Evolutionary conservation across 2,113 vertebrate genomes (phyloP), one percentile per base, ranked within the genome.

Genomic region (Anoura caudifer): DNA sequence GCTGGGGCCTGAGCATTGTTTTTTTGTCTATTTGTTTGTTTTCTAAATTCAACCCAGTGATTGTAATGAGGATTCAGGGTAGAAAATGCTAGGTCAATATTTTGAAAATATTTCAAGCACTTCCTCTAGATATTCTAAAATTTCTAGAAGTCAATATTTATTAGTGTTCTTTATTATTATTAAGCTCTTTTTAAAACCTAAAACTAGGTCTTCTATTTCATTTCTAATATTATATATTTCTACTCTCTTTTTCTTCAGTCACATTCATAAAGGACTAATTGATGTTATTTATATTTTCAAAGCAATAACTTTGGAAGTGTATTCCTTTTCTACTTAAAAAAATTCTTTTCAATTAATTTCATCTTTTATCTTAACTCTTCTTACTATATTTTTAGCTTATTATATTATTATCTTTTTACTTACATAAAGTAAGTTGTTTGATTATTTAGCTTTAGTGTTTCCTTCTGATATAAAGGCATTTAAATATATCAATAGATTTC

Each of bases 401-500:
- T 80, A 70, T 36, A 76, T 75, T 22, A n/a, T 80, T 73, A 4
- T 65, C 1, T n/a, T 90, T 90, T 87, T 52, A 65, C 28, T 82
- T 52, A 1, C 0, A 56, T 17, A 75, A 69, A 12, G 1, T 52
- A 65, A 69, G 11, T n/a, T 50, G 2, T 13, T 73, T 79, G 19
- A 81, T 85, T 9, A 24, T 13, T 11, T 41, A 33, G 1, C 33
- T 75, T 70, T 52, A 43, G 4, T 75, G 20, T 80, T 76, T 36
- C 36, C 22, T 90, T 59, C 14, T 45, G 45, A 69, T 45, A 33
- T 61, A 61, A 61, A 26, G 10, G 1, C 2, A 26, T 38, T 73
- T 84, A 52, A 11, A 36, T 79, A 63, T 94, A 94, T 85, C 75
- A 92, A 95, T 87, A 20, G 87, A 43, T 56, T 86, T 67, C 9